phyloP scores from a whole-genome alignment of 2,113 vertebrate species.

The Eidolon helvum region DNA sequence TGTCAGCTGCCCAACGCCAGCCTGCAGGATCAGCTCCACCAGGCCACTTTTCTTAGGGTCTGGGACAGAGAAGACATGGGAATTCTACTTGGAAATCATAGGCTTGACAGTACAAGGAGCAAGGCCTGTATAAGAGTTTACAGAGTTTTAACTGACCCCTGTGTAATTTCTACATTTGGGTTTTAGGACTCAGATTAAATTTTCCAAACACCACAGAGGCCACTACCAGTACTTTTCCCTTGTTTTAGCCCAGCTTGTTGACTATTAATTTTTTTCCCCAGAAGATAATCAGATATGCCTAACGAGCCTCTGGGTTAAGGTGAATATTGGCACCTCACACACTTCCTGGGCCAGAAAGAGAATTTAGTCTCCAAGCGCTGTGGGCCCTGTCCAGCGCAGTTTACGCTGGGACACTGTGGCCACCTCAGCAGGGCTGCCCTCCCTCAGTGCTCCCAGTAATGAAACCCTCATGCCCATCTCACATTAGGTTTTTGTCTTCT shows the following conservation, averaged over 20 bases:
- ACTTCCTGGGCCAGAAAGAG: not conserved
- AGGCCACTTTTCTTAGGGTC: constrained; percentile 85
- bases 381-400: not conserved
- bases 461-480: not conserved
- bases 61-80: constrained; percentile 5
- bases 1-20: constrained; percentile 86
- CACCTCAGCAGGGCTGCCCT: not conserved
- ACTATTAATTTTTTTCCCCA: not conserved
- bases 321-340: not conserved
- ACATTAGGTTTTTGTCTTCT: not conserved
- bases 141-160: not conserved
- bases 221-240: not conserved
- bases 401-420: fast-evolving
- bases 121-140: not conserved
- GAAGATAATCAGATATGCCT: not conserved
- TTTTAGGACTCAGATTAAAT: not conserved
- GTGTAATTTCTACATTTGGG: not conserved
- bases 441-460: fast-evolving
- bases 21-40: constrained; percentile 94
- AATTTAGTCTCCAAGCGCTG: not conserved
- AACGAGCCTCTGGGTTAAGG: not conserved
- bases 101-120: not conserved
- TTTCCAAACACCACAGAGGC: not conserved
- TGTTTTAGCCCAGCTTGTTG: not conserved
- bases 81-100: constrained; percentile 50